Base-by-base conservation (phyloP, 1,140 invertebrate species). In the Ectropis grisescens region DNA sequence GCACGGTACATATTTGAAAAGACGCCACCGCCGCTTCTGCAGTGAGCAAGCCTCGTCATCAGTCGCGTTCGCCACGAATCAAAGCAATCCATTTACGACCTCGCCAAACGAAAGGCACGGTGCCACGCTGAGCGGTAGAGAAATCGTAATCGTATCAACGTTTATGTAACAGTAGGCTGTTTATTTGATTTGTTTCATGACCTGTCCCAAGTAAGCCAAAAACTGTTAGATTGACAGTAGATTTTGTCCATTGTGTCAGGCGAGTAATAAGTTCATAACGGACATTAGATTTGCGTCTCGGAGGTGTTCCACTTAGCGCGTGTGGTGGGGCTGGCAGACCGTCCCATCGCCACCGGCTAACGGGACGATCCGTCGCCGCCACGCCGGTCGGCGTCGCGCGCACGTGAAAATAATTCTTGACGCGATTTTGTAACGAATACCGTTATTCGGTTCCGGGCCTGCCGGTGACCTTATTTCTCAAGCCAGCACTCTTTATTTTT, bases 331-430 rank as follows among this genome's bases (percentile, higher is more conserved):
- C 43, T 47, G 29, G 38, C 41, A 29, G 37, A 23, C 33, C 33
- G 47, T 10, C 24, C 40, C 44, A 39, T 11, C 45, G 44, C 31
- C 37, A 42, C 40, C 52, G 58, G 56, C 45, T 78, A 76, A 78
- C 72, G 70, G 75, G 69, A 54, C 47, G 50, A n/a, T n/a, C n/a
- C n/a, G n/a, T n/a, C n/a, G n/a, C n/a, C n/a, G n/a, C n/a, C 34
- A 13, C 45, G 42, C 37, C 48, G 43, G 41, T 37, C 52, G 58
- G 41, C 57, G 59, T 64, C 58, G 56, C 47, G 56, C 60, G 72
- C 70, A 78, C 70, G 72, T 76, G 70, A 78, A 81, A 70, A 81
- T 81, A 78, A 76, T 78, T 78, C 76, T 81, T 76, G 72, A 67
- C 71, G 76, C 64, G 68, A 76, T 78, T 81, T 81, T 74, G 72